Percentiles rank a stretch among this genome's conserved stretches.
Evolutionary conservation across 1,140 invertebrate genomes (phyloP).

Genomic region (Acyrthosiphon pisum): DNA sequence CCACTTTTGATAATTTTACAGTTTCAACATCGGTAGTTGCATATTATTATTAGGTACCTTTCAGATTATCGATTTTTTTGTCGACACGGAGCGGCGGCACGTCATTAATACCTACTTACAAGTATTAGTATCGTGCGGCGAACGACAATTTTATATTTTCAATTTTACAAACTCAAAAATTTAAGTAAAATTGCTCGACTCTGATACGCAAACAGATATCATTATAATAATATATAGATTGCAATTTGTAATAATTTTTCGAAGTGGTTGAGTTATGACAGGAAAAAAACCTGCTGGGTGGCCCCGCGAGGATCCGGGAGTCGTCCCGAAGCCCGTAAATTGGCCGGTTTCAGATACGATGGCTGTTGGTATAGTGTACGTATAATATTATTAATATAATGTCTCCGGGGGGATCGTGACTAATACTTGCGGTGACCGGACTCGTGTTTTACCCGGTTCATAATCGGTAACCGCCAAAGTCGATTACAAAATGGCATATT

Average conservation of each 20-base stretch:
- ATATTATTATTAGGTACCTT: neutral
- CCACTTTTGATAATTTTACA: neutral
- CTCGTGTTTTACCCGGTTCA: neutral
- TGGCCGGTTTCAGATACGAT: neutral
- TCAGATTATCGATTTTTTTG: neutral
- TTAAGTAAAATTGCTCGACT: neutral
- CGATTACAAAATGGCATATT: conserved; percentile 10
- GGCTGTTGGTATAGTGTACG: neutral
- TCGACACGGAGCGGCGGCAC: neutral
- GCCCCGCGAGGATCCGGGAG: conserved; percentile 15
- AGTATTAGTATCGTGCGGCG: no score
- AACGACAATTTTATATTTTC: neutral
- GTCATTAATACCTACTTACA: neutral
- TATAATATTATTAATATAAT: neutral
- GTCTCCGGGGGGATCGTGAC: conserved; percentile 26
- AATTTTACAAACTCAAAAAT: neutral
- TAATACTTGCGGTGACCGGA: conserved; percentile 2
- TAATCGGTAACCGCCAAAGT: conserved; percentile 4
- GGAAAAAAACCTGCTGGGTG: neutral
- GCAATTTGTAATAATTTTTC: neutral
- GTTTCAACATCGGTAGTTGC: neutral
- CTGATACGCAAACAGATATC: neutral
- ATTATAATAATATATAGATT: neutral
- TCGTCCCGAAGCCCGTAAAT: neutral
- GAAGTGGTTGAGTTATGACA: neutral